Percentiles rank a stretch among this genome's conserved stretches.
phyloP scores from a whole-genome alignment of 2,797 vertebrate species.

The Pagetopsis macropterus region DNA sequence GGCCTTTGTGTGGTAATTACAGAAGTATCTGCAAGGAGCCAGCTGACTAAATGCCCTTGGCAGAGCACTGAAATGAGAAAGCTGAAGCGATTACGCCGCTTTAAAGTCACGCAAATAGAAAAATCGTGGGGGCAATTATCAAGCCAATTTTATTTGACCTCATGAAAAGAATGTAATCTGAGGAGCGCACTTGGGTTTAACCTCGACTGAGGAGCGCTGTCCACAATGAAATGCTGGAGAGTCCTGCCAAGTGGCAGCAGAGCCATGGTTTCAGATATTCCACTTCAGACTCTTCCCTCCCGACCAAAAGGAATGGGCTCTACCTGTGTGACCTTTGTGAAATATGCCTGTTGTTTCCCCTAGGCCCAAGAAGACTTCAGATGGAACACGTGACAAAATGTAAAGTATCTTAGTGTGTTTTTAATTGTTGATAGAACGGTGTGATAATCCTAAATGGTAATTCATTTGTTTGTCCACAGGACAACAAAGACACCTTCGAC shows the following conservation, averaged over 20 bases:
- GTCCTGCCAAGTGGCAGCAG: conserved; percentile 12
- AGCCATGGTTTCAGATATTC: conserved; percentile 17
- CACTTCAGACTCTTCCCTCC: conserved; percentile 20
- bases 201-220: conserved; percentile 25
- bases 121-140: conserved; percentile 58
- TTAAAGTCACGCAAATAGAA: conserved; percentile 71
- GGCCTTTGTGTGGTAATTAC: conserved; percentile 71
- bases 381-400: conserved; percentile 77
- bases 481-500: conserved; percentile 63
- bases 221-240: conserved; percentile 23
- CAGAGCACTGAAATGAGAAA: conserved; percentile 52
- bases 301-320: conserved; percentile 17
- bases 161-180: conserved; percentile 42
- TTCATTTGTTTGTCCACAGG: conserved; percentile 77
- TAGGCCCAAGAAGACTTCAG: conserved; percentile 76
- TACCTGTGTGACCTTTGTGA: conserved; percentile 59
- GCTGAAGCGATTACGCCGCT: conserved; percentile 61
- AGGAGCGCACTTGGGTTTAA: conserved; percentile 27
- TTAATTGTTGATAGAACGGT: conserved; percentile 51
- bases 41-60: conserved; percentile 64
- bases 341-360: conserved; percentile 72
- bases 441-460: conserved; percentile 76
- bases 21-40: conserved; percentile 70
- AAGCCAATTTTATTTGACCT: conserved; percentile 53
- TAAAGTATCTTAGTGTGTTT: conserved; percentile 74